These are phyloP conservation scores for Centropyge bicolor DNA, from an alignment of 2,797 vertebrate genomes.

Conservation along the genomic window DNA sequence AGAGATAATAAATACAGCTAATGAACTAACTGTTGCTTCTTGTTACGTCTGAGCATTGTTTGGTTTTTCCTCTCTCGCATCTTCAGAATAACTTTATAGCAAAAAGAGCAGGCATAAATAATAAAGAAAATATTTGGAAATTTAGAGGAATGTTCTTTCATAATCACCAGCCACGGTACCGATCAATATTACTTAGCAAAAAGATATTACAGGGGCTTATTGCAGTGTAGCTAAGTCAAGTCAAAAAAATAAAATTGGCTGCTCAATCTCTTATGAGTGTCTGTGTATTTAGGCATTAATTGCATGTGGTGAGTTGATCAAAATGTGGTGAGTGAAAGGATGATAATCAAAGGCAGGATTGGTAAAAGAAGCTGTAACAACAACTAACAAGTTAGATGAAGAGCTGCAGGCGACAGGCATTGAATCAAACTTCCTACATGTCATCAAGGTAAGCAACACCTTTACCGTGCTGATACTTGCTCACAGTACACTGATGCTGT, in stretches of 20 bases:
- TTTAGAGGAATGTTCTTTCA: background rate
- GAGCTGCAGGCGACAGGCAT: background rate
- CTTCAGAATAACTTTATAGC: conserved; percentile 9
- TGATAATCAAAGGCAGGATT: background rate
- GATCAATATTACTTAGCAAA: background rate
- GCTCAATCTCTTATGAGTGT: background rate
- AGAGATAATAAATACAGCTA: background rate
- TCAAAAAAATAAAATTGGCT: background rate
- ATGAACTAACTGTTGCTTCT: conserved; percentile 43
- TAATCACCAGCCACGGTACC: background rate
- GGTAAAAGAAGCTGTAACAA: background rate
- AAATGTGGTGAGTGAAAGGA: background rate
- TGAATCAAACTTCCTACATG: background rate
- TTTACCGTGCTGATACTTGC: background rate
- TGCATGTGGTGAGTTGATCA: background rate
- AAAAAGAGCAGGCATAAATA: background rate
- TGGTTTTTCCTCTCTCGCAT: conserved; percentile 1
- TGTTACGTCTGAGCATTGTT: conserved; percentile 4
- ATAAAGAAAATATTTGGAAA: background rate
- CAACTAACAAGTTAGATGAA: background rate
- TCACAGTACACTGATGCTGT: background rate
- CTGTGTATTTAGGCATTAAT: background rate
- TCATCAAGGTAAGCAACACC: background rate
- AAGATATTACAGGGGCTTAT: background rate
- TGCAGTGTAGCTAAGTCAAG: background rate